Evolutionary conservation across 2,113 vertebrate genomes (phyloP).

Genomic region (Malurus elegans): DNA sequence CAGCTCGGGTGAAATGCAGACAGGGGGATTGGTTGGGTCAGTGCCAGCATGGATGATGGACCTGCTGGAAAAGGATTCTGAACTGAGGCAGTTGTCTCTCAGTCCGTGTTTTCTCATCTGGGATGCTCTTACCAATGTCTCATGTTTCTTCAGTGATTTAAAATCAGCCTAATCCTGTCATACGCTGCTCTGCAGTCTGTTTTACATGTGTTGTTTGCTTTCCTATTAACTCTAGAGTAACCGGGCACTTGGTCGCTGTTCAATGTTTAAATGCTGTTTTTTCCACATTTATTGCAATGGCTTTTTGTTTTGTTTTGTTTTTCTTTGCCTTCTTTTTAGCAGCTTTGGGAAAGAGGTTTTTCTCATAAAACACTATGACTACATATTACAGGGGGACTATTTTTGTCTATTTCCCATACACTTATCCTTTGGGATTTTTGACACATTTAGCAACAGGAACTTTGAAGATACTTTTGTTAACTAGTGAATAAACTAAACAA

Average conservation of each 20-base stretch:
- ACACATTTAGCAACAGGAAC: not conserved
- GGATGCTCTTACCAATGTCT: not conserved
- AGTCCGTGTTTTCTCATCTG: not conserved
- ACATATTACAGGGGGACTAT: not conserved
- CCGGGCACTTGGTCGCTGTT: not conserved
- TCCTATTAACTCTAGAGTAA: not conserved
- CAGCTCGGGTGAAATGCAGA: not conserved
- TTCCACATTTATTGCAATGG: not conserved
- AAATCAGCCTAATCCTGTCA: not conserved
- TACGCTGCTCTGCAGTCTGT: not conserved
- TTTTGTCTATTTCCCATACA: not conserved
- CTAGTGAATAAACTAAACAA: not conserved
- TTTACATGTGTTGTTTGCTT: not conserved
- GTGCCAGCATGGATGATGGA: not conserved
- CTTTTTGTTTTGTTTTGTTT: not conserved
- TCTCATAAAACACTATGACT: not conserved
- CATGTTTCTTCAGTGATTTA: not conserved
- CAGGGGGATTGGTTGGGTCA: fast-evolving
- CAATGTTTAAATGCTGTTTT: not conserved
- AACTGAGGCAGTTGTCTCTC: not conserved
- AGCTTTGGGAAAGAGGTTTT: not conserved
- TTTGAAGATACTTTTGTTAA: not conserved
- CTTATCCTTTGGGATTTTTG: not conserved
- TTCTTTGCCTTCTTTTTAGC: not conserved
- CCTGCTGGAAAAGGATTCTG: not conserved